Evolutionary conservation across 2,113 vertebrate genomes (phyloP).

Genomic region (Rafetus swinhoei): DNA sequence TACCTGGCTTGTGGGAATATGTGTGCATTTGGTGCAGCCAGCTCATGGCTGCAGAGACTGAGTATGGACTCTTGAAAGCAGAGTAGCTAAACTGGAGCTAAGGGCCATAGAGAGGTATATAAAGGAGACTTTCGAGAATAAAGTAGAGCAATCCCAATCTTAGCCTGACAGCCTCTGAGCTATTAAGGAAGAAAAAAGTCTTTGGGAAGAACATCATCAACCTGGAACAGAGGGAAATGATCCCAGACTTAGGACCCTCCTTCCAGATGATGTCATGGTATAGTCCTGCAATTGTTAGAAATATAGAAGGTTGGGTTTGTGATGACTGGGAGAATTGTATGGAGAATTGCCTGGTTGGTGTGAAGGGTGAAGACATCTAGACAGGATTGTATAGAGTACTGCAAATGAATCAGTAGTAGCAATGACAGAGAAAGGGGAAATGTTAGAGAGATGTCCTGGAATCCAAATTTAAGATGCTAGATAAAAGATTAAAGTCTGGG

Average conservation of each 20-base stretch:
- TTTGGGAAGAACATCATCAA: neutral
- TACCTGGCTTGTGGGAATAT: neutral
- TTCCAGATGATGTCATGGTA: neutral
- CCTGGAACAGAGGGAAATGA: neutral
- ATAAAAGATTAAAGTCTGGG: neutral
- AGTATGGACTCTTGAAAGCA: neutral
- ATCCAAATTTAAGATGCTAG: neutral
- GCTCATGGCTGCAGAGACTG: neutral
- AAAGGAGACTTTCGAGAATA: neutral
- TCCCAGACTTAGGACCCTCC: neutral
- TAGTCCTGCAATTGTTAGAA: neutral
- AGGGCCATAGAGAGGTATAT: neutral
- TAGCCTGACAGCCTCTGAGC: neutral
- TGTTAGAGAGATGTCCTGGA: neutral
- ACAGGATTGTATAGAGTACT: neutral
- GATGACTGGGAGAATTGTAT: neutral
- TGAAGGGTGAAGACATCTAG: neutral
- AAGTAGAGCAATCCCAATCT: neutral
- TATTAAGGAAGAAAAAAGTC: neutral
- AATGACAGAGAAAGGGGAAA: neutral
- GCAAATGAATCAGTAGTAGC: neutral
- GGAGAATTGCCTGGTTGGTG: neutral
- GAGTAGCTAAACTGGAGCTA: neutral
- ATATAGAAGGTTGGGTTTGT: neutral
- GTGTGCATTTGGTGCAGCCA: neutral